Conservation (phyloP, 2,888 invertebrate genomes). For the Steinernema hermaphroditum region DNA sequence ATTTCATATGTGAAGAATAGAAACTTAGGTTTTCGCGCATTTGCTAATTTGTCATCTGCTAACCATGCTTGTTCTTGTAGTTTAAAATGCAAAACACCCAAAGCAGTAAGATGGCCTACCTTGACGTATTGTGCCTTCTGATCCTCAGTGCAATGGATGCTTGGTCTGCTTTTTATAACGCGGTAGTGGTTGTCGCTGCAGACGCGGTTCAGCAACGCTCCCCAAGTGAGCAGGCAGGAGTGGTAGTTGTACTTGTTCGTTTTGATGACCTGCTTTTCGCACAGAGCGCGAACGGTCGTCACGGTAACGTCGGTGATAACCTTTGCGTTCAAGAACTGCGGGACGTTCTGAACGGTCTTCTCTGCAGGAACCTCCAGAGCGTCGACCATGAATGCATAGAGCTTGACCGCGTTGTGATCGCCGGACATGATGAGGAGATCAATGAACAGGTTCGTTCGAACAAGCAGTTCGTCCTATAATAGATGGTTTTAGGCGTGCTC, state of each 20-base stretch:
- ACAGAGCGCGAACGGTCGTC: background rate
- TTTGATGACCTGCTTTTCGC: background rate
- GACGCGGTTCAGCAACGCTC: background rate
- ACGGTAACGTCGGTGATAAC: background rate
- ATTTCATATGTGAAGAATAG: too few species aligned
- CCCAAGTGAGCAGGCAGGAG: background rate
- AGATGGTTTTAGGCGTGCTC: too few species aligned
- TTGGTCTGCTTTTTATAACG: background rate
- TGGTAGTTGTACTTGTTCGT: background rate
- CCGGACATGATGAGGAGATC: background rate
- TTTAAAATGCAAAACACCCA: background rate
- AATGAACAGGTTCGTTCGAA: background rate
- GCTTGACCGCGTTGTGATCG: background rate
- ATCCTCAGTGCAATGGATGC: background rate
- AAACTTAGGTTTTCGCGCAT: too few species aligned
- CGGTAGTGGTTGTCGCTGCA: background rate
- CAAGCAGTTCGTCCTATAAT: background rate
- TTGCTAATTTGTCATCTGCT: too few species aligned
- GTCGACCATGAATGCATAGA: background rate
- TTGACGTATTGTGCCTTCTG: background rate
- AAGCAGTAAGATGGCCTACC: too few species aligned
- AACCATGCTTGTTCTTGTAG: too few species aligned
- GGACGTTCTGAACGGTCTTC: background rate
- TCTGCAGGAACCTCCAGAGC: background rate
- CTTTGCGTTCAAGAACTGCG: background rate